Evolutionary conservation across 2,888 invertebrate species (phyloP).

Genomic region (Odontocerum albicorne): DNA sequence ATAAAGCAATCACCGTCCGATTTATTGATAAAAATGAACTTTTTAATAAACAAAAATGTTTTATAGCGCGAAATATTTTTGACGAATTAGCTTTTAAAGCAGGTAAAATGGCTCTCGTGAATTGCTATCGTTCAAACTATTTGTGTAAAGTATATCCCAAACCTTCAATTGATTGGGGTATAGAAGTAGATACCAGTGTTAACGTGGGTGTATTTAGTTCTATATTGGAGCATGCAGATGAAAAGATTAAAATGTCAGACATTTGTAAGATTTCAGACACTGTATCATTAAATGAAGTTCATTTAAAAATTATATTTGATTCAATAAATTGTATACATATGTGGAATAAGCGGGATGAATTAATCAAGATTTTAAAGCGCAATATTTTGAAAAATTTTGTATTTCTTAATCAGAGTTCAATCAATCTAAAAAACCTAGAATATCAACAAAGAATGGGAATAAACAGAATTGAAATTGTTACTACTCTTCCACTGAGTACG

Average conservation of each 20-base stretch:
- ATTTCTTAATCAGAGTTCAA: conserved; percentile 35
- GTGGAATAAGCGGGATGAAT: conserved; percentile 13
- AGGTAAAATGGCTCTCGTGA: conserved; percentile 15
- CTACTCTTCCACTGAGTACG: conserved; percentile 15
- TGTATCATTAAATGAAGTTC: conserved; percentile 16
- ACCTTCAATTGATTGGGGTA: conserved; percentile 14
- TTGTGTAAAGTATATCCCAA: conserved; percentile 29
- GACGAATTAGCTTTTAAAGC: conserved; percentile 6
- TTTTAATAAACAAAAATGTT: conserved; percentile 31
- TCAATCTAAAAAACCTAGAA: conserved; percentile 36
- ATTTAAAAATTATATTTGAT: conserved; percentile 27
- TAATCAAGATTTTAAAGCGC: conserved; percentile 32
- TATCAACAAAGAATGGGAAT: conserved; percentile 37
- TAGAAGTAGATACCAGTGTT: conserved; percentile 28
- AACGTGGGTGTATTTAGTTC: neutral
- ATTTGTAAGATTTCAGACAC: neutral
- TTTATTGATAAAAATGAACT: conserved; percentile 10
- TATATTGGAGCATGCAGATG: neutral
- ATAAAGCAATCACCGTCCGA: conserved; percentile 2
- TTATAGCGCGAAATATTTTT: conserved; percentile 18
- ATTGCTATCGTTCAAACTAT: conserved; percentile 1
- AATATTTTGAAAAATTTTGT: conserved; percentile 39
- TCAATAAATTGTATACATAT: conserved; percentile 17
- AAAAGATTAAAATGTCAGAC: conserved; percentile 8
- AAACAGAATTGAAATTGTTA: conserved; percentile 36